Evolutionary conservation across 2,888 invertebrate species (phyloP), one percentile per base, ranked within the genome.

Genomic region (Spicauda simplicius): DNA sequence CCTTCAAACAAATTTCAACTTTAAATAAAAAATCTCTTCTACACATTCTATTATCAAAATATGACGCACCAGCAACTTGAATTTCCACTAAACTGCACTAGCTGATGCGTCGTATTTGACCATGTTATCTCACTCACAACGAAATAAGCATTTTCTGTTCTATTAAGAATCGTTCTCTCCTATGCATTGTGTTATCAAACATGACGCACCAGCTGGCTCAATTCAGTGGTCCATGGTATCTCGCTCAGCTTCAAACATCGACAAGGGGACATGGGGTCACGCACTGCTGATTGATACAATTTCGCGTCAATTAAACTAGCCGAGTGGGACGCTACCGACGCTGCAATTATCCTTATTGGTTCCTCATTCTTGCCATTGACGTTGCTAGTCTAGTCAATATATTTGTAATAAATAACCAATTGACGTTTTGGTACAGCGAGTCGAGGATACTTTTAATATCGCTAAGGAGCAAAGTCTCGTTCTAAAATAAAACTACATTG

Each of bases 271-370:
- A 66, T 16, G 25, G 76, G 80, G 81, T 84, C 83, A 81, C 73
- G 78, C 78, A 80, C 81, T 75, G 80, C 84, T 86, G 87, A 91
- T 91, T 91, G 90, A 84, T 85, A 84, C 90, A 89, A 90, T 90
- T 91, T 90, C 82, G 88, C 88, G 87, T 89, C 90, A 90, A 90
- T 91, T 90, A 90, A 80, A 80, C 77, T 72, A 63, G 58, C 59
- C 78, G 78, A 77, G 82, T 77, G 81, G 76, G 80, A 77, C 80
- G 80, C 80, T 78, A 80, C 80, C 84, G 79, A 80, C 80, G 75
- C 77, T 82, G 83, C 86, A 87, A 88, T 89, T 85, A 88, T 88
- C 82, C 85, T 86, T 83, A 91, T 91, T 90, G 91, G 88, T 86
- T 87, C 86, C 87, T 87, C 85, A 87, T 90, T 91, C 86, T 75